These are phyloP conservation scores for Glomeris maerens DNA, from an alignment of 1,140 invertebrate genomes.

Conservation along the genomic window DNA sequence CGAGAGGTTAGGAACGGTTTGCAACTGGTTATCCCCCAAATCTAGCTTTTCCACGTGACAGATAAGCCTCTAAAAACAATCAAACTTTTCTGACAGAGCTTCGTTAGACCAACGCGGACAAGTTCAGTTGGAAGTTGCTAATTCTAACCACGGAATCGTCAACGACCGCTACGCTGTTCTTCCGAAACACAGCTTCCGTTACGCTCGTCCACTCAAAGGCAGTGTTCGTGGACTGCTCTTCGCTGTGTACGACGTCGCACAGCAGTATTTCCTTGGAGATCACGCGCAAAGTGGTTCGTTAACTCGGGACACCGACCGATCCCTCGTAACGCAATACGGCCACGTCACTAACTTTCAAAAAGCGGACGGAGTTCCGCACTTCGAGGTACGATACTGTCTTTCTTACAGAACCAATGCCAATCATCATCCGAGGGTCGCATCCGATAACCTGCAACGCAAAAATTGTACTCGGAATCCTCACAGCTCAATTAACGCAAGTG, in stretches of 20 bases:
- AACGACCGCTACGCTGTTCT: conserved; percentile 60
- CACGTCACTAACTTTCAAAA: no score
- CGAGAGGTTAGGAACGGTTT: conserved; percentile 57
- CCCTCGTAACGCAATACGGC: no score
- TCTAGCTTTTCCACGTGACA: conserved; percentile 56
- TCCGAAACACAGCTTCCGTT: conserved; percentile 54
- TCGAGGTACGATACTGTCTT: conserved; percentile 44
- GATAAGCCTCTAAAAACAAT: conserved; percentile 43
- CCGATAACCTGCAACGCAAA: no score
- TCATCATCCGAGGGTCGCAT: conserved; percentile 3
- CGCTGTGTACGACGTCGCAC: conserved; percentile 53
- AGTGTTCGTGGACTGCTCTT: conserved; percentile 6
- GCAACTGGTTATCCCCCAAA: conserved; percentile 57
- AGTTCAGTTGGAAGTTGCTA: conserved; percentile 18
- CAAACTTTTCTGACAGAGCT: neutral
- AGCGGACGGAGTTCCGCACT: conserved; percentile 29
- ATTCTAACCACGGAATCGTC: conserved; percentile 63
- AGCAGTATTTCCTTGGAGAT: conserved; percentile 47
- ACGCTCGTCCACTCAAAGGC: conserved; percentile 45
- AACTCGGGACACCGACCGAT: no score
- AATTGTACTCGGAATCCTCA: no score
- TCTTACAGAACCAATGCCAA: conserved; percentile 37
- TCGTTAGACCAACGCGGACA: conserved; percentile 6
- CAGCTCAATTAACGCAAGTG: no score
- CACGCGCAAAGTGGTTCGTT: neutral